Base-by-base conservation (phyloP, 2,797 vertebrate genomes). In the Acrossocheilus fasciatus region DNA sequence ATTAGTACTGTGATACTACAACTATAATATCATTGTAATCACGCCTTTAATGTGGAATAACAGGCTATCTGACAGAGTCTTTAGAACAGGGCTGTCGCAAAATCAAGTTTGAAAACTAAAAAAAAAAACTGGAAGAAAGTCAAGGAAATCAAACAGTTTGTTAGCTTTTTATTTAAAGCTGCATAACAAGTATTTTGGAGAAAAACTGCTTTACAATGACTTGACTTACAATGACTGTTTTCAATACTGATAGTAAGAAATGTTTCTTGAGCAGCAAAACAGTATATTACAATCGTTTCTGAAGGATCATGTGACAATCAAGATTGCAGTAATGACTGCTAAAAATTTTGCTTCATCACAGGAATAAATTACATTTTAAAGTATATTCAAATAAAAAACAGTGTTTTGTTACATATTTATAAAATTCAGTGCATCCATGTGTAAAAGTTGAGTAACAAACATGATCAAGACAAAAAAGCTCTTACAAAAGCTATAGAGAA, bases 1-100 rank as follows among this genome's bases (percentile, higher is more conserved):
- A 89, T 90, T 89, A 87, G 83, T 72, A 73, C 86, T 23, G 41
- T 59, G 84, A 79, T 54, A 54, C 41, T 54, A 77, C 50, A 73
- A 76, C 34, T 47, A 75, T 82, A 84, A 84, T 82, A 80, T 78
- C 57, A 41, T 74, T 81, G 86, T 81, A 81, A 85, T 79, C 73
- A 84, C 1, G 10, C n/a, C 41, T 69, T 85, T 84, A 86, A 89
- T 88, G 70, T 79, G 43, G 73, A 86, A 74, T 76, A 84, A 72
- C 70, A 84, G 75, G 76, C 43, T 52, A 34, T 85, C 45, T 45
- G 34, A 81, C 85, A 39, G 39, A 87, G 62, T 50, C 68, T 59
- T 15, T 30, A 52, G 80, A 83, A 82, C 39, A 70, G 9, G 54
- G 30, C 39, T 17, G 4, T 20, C n/a, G 1, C 15, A 66, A 74